Evolutionary conservation across 2,888 invertebrate genomes (phyloP).

Genomic region (Lithophane semibrunnea): DNA sequence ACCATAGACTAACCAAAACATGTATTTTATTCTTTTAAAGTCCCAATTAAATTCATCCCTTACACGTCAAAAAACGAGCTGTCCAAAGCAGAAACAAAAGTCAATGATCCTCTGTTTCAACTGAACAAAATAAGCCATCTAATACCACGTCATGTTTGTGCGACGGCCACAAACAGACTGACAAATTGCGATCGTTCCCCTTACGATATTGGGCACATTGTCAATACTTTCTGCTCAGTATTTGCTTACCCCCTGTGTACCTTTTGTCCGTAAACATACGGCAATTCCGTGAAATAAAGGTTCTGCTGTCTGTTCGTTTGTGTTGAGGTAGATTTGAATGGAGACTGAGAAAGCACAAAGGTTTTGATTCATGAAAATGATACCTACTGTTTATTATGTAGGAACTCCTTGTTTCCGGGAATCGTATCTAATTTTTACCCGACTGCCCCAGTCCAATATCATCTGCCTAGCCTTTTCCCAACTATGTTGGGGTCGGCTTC

Average conservation of each 20-base stretch:
- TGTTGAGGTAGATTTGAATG: conserved; percentile 21
- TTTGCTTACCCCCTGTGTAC: conserved; percentile 58
- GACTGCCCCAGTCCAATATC: too few species aligned
- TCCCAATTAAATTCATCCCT: background rate
- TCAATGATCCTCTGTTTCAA: conserved; percentile 25
- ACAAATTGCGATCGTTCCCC: conserved; percentile 60
- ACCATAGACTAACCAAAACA: background rate
- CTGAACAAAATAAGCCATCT: conserved; percentile 44
- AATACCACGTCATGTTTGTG: conserved; percentile 58
- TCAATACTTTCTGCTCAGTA: conserved; percentile 56
- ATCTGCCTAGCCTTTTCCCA: too few species aligned
- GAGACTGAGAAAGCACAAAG: background rate
- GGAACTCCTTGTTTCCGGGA: background rate
- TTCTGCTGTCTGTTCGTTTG: conserved; percentile 34
- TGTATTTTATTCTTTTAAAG: background rate
- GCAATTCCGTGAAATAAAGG: conserved; percentile 33
- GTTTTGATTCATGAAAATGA: background rate
- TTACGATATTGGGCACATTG: conserved; percentile 63
- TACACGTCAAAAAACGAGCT: background rate
- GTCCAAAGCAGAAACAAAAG: conserved; percentile 8
- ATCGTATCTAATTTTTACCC: background rate
- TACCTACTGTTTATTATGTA: background rate
- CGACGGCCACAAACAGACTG: conserved; percentile 56
- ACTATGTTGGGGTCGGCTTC: too few species aligned
- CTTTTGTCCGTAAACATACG: conserved; percentile 59